Conservation (phyloP, 2,113 vertebrate genomes). For the Erythrocercus mccallii region DNA sequence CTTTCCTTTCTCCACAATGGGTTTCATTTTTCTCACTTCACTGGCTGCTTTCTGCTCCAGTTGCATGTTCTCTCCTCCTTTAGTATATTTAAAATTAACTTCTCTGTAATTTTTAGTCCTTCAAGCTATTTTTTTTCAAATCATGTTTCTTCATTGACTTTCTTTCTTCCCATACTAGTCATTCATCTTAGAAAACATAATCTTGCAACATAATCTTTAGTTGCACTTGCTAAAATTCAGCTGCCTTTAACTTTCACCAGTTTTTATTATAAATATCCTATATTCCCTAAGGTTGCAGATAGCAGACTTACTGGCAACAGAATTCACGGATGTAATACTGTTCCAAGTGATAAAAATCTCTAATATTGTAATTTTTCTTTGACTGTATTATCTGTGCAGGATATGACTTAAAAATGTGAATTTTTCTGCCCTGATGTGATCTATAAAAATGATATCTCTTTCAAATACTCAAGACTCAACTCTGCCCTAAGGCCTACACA, state of each 20-base stretch:
- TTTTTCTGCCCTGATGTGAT: background rate
- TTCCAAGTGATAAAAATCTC: slow-evolving; percentile 19
- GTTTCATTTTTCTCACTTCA: background rate
- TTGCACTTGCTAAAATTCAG: background rate
- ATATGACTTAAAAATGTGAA: background rate
- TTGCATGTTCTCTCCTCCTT: background rate
- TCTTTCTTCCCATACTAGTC: background rate
- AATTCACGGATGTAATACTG: slow-evolving; percentile 2
- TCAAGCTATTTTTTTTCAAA: background rate
- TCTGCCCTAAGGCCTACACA: slow-evolving; percentile 38
- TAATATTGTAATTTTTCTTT: slow-evolving; percentile 37
- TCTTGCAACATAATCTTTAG: background rate
- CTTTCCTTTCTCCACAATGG: background rate
- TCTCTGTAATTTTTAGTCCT: background rate
- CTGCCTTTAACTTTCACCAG: background rate
- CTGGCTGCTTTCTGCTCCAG: background rate
- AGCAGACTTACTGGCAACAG: background rate
- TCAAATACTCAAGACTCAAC: slow-evolving; percentile 42
- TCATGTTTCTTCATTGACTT: background rate
- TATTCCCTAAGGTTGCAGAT: background rate
- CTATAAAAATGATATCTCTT: slow-evolving; percentile 33
- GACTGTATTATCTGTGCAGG: slow-evolving; percentile 7
- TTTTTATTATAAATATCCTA: background rate
- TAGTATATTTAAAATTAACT: background rate
- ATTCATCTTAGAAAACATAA: background rate